Conservation (phyloP, 1,140 invertebrate genomes). For the Colletes latitarsis region DNA sequence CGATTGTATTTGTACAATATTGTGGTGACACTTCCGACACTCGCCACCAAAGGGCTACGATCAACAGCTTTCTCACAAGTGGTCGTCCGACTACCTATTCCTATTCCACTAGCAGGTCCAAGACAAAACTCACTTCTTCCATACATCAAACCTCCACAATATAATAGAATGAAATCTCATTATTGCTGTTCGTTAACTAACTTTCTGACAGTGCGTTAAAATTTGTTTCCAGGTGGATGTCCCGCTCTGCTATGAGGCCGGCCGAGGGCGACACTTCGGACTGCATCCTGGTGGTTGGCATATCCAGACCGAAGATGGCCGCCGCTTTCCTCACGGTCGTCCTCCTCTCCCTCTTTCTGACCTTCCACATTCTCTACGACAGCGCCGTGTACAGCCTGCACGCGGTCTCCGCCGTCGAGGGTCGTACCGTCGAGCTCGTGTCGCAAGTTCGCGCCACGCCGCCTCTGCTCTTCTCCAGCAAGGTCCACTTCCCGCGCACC, state of each 20-base stretch:
- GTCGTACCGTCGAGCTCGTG: constrained; percentile 63
- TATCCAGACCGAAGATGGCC: constrained; percentile 89
- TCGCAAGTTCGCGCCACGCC: constrained; percentile 75
- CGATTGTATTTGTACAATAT: too few species aligned
- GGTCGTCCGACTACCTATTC: too few species aligned
- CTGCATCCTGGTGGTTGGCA: constrained; percentile 89
- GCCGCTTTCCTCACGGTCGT: constrained; percentile 89
- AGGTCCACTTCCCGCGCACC: constrained; percentile 77
- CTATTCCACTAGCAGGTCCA: too few species aligned
- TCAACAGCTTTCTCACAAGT: too few species aligned
- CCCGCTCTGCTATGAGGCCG: constrained; percentile 88
- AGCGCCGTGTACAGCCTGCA: constrained; percentile 90
- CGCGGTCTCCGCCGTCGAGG: constrained; percentile 78
- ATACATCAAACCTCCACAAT: too few species aligned
- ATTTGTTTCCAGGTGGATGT: constrained; percentile 85
- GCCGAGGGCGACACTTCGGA: constrained; percentile 89
- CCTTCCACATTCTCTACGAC: constrained; percentile 91
- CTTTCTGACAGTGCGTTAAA: too few species aligned
- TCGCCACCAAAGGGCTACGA: too few species aligned
- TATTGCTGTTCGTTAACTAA: too few species aligned
- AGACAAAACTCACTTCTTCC: too few species aligned
- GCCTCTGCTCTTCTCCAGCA: constrained; percentile 75
- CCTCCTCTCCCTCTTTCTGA: constrained; percentile 89
- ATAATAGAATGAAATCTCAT: too few species aligned
- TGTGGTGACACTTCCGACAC: too few species aligned